phyloP scores from a whole-genome alignment of 2,113 vertebrate species.

The Micronycteris hirsuta region DNA sequence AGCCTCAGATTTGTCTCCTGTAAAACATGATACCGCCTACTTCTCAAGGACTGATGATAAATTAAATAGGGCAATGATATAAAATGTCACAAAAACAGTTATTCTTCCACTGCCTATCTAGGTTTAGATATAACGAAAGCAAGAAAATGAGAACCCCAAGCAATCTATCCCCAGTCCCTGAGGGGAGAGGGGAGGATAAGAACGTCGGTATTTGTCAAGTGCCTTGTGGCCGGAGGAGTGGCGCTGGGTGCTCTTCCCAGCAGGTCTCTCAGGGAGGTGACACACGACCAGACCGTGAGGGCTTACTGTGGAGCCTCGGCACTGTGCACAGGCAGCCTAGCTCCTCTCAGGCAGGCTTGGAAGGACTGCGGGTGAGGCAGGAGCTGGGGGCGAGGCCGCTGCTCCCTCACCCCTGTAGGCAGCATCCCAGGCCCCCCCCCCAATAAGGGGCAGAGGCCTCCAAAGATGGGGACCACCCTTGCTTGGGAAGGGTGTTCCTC shows the following conservation, averaged over 20 bases:
- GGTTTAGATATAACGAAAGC: not conserved
- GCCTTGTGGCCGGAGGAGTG: not conserved
- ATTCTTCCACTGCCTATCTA: not conserved
- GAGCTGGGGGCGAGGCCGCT: not conserved
- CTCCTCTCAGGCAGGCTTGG: not conserved
- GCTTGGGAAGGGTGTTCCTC: not conserved
- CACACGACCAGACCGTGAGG: not conserved
- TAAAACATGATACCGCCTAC: not conserved
- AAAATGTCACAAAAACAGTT: not conserved
- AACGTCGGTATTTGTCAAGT: not conserved
- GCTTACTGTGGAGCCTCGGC: not conserved
- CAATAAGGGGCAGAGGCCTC: not conserved
- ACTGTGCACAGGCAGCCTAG: not conserved
- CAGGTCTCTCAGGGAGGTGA: not conserved
- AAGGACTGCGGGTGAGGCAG: no score
- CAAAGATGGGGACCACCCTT: not conserved
- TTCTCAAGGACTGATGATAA: not conserved
- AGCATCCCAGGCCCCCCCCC: not conserved
- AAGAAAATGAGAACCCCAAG: not conserved
- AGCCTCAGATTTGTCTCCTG: not conserved
- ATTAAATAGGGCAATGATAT: not conserved
- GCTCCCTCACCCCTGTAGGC: rapidly evolving
- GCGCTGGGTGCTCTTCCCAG: not conserved
- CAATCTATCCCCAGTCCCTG: not conserved
- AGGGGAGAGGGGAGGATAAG: not conserved